Conservation (phyloP, 2,797 vertebrate species). For the Apogon talboti region DNA sequence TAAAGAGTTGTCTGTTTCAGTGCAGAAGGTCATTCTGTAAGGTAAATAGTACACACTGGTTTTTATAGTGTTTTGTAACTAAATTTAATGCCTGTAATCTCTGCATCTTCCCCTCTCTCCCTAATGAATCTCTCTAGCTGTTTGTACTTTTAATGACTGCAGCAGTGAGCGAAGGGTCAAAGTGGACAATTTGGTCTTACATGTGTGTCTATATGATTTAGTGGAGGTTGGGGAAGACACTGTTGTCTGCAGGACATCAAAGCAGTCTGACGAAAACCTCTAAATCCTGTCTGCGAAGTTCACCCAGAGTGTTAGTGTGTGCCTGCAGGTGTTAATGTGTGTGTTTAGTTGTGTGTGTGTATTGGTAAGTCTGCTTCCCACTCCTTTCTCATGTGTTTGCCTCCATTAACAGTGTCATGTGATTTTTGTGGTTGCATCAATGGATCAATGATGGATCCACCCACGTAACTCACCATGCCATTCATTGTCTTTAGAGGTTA, state of each 20-base stretch:
- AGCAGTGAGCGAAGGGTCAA: conserved; percentile 25
- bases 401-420: conserved; percentile 2
- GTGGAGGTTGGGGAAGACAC: conserved; percentile 26
- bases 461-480: background rate
- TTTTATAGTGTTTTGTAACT: conserved; percentile 2
- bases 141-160: conserved; percentile 9
- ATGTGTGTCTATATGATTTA: conserved; percentile 5
- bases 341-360: conserved; percentile 41
- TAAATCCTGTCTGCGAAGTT: conserved; percentile 67
- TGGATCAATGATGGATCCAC: background rate
- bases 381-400: conserved; percentile 68
- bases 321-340: conserved; percentile 32
- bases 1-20: background rate
- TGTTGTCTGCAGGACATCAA: conserved; percentile 67
- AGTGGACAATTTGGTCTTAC: too few relatives aligned
- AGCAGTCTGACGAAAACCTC: conserved; percentile 60
- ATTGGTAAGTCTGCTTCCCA: conserved; percentile 58
- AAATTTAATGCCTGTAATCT: too few relatives aligned
- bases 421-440: conserved; percentile 19
- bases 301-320: conserved; percentile 50
- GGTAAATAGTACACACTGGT: background rate
- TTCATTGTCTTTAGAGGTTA: too few relatives aligned
- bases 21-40: conserved; percentile 17
- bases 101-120: background rate
- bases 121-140: background rate